These are phyloP conservation scores for Pteruthius melanotis DNA, from an alignment of 2,113 vertebrate genomes.

Conservation along the genomic window DNA sequence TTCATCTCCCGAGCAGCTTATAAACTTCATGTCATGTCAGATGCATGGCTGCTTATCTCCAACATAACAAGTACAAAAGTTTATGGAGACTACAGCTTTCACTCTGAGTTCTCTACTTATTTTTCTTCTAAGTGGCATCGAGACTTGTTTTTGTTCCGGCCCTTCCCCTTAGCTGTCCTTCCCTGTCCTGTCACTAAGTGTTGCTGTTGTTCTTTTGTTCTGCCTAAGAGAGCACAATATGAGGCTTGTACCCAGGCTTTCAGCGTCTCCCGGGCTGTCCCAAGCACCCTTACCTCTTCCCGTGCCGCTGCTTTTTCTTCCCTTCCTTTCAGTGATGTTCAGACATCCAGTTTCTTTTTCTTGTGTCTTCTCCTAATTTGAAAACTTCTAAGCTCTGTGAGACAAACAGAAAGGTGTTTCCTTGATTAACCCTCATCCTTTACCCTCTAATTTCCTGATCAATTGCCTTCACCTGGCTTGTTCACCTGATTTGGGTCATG, in stretches of 20 bases:
- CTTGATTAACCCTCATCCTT: neutral
- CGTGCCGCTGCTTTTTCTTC: neutral
- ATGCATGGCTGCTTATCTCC: neutral
- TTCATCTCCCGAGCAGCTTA: neutral
- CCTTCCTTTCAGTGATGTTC: neutral
- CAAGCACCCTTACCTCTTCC: neutral
- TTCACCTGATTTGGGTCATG: neutral
- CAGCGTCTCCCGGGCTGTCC: neutral
- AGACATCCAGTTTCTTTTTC: neutral
- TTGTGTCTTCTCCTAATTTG: neutral
- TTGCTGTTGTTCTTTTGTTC: slow-evolving; percentile 43
- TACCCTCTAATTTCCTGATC: neutral
- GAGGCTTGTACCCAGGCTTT: neutral
- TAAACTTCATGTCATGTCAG: neutral
- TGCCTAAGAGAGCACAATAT: neutral
- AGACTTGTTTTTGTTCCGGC: neutral
- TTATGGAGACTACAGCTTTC: neutral
- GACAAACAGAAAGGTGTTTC: neutral
- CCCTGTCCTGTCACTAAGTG: slow-evolving; percentile 39
- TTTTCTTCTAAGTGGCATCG: neutral
- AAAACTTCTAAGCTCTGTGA: neutral
- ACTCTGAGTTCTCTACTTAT: neutral
- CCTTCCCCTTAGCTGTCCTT: neutral
- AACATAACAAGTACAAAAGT: neutral
- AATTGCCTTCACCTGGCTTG: neutral